These are phyloP conservation scores for Betta splendens DNA, from an alignment of 2,797 vertebrate genomes.

Conservation along the genomic window DNA sequence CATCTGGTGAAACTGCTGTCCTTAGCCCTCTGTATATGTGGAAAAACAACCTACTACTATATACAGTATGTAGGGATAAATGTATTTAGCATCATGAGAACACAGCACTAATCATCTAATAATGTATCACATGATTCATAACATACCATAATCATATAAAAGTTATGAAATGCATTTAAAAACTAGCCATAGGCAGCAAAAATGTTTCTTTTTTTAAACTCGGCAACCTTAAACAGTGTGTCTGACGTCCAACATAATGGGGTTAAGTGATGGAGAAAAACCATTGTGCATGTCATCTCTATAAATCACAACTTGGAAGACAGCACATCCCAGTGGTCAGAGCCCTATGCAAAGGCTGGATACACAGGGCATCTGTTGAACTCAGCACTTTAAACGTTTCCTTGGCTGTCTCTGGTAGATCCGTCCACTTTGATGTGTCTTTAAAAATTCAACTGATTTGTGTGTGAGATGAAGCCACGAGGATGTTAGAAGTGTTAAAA, in stretches of 20 bases:
- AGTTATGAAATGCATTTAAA: too few species aligned
- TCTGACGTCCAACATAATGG: conserved; percentile 2
- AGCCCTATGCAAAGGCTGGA: conserved; percentile 24
- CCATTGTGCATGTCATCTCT: conserved; percentile 11
- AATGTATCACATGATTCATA: too few species aligned
- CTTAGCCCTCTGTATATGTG: too few species aligned
- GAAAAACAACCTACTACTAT: too few species aligned
- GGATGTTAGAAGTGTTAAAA: conserved; percentile 29
- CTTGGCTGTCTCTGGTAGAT: conserved; percentile 31
- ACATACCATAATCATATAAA: too few species aligned
- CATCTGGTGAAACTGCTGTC: not conserved
- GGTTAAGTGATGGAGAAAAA: conserved; percentile 26
- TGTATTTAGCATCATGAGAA: too few species aligned
- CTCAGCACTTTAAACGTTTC: conserved; percentile 53
- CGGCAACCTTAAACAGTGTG: not conserved
- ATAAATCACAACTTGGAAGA: conserved; percentile 30
- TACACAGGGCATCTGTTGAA: conserved; percentile 55
- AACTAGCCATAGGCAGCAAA: too few species aligned
- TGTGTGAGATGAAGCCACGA: conserved; percentile 34
- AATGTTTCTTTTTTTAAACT: too few species aligned
- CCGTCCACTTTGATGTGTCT: conserved; percentile 56
- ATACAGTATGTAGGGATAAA: too few species aligned
- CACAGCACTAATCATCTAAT: too few species aligned
- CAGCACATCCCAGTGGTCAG: conserved; percentile 11
- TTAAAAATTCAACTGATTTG: conserved; percentile 58